These are phyloP conservation scores for Macrophya alboannulata DNA, from an alignment of 2,888 invertebrate genomes.

Conservation along the genomic window DNA sequence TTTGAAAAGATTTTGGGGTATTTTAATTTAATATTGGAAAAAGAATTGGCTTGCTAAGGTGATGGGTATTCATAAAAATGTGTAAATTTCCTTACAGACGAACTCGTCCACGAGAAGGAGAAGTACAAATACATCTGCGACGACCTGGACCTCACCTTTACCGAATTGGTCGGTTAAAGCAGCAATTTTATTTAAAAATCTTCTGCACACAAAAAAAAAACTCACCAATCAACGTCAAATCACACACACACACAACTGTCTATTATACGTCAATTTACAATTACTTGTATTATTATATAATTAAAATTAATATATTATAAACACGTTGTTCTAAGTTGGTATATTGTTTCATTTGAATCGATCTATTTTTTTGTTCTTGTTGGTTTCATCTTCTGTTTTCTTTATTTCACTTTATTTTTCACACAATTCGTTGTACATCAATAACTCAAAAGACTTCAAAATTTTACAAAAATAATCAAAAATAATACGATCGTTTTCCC, in stretches of 20 bases:
- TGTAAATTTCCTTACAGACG: constrained; percentile 86
- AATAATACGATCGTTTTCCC: neutral
- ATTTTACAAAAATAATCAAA: neutral
- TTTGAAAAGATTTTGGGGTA: neutral
- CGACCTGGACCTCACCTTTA: constrained; percentile 99
- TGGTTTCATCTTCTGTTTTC: neutral
- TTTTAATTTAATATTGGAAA: constrained; percentile 30
- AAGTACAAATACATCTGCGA: constrained; percentile 99
- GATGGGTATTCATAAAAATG: constrained; percentile 53
- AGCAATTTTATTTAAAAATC: constrained; percentile 78
- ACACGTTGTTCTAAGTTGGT: constrained; percentile 60
- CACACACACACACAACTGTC: constrained; percentile 57
- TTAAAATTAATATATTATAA: constrained; percentile 75
- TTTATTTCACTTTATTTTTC: neutral
- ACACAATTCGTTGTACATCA: constrained; percentile 16
- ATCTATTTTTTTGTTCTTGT: too few relatives aligned
- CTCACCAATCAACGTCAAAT: constrained; percentile 56
- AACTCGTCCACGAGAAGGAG: constrained; percentile 98
- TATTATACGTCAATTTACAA: constrained; percentile 64
- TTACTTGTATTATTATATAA: constrained; percentile 77
- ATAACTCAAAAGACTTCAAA: neutral
- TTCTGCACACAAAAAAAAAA: constrained; percentile 75
- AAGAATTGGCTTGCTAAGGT: constrained; percentile 25
- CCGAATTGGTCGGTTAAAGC: constrained; percentile 87
- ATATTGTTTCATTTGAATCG: constrained; percentile 24